Conservation (phyloP, 2,888 invertebrate genomes). For the Sarcophaga carnaria region DNA sequence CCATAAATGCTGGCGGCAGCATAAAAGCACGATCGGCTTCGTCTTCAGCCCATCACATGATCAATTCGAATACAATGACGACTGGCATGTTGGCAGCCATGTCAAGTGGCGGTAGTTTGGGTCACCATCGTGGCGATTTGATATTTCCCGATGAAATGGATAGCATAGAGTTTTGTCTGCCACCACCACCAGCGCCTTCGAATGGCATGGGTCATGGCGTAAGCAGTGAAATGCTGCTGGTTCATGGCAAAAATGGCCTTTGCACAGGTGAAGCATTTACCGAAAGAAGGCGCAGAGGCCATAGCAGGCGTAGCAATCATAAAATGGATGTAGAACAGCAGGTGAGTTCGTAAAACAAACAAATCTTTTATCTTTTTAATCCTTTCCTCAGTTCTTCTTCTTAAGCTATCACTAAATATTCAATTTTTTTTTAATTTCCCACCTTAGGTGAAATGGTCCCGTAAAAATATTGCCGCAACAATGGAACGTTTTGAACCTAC, state of each 20-base stretch:
- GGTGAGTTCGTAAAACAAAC: conserved; percentile 71
- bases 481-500: conserved; percentile 86
- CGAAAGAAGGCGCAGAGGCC: conserved; percentile 78
- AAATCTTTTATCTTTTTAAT: too few relatives aligned
- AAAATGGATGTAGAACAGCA: conserved; percentile 81
- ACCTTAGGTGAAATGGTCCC: conserved; percentile 84
- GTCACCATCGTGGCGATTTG: conserved; percentile 78
- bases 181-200: conserved; percentile 75
- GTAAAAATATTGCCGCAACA: conserved; percentile 86
- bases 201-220: conserved; percentile 74
- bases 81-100: conserved; percentile 72
- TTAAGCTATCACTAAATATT: background rate
- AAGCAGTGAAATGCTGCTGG: conserved; percentile 74
- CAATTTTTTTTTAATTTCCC: background rate
- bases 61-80: conserved; percentile 73
- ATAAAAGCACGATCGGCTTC: conserved; percentile 66
- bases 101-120: conserved; percentile 75
- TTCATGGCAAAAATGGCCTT: conserved; percentile 71
- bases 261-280: conserved; percentile 77
- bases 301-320: conserved; percentile 80
- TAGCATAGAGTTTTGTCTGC: conserved; percentile 81
- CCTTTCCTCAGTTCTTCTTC: background rate
- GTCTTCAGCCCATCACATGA: conserved; percentile 70
- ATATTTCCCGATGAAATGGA: conserved; percentile 81
- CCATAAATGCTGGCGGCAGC: conserved; percentile 58